Evolutionary conservation across 1,140 invertebrate species (phyloP), one percentile per base, ranked within the genome.

Genomic region (Linepithema humile): DNA sequence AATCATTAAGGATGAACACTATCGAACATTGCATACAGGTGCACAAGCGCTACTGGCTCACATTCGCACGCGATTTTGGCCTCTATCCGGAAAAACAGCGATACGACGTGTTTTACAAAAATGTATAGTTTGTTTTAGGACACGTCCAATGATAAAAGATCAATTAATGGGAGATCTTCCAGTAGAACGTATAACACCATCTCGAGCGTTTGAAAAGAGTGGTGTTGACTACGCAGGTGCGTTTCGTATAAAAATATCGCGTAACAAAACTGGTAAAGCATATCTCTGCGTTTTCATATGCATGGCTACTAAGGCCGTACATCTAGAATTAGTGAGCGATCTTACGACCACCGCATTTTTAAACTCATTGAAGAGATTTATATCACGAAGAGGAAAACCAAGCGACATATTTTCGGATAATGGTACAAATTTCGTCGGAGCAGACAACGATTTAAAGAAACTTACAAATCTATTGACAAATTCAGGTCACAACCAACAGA

Each of bases 371-470:
- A 55, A 87, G 17, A 43, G 92, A 23, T 93, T 94, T 72, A 85
- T 93, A 15, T 64, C 83, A 29, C 32, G 88, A 45, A 35, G 92
- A 83, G 90, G 91, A 20, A 10, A 82, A 43, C 69, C 87, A 1
- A 26, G 59, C 12, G 32, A 83, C 12, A 77, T 92, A 17, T 85
- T 75, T 26, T 89, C 78, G 6, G 93, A 93, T 67, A 91, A 89
- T 73, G 90, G 83, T 17, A 92, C 89, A 0, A 92, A 91, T 73
- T 93, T 94, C 62, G 65, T 84, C 4, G 92, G 91, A 1, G 83
- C 89, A 0, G 64, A 85, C 2, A 83, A 72, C n/a, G 77, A 87
- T 29, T 32, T 90, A 1, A 23, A 50, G 7, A 9, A 50, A 0
- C 7, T 69, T 3, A 23, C 29, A 1, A 7, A 3, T 69, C 50